Evolutionary conservation across 2,888 invertebrate genomes (phyloP).

Genomic region (Colletes collaris): DNA sequence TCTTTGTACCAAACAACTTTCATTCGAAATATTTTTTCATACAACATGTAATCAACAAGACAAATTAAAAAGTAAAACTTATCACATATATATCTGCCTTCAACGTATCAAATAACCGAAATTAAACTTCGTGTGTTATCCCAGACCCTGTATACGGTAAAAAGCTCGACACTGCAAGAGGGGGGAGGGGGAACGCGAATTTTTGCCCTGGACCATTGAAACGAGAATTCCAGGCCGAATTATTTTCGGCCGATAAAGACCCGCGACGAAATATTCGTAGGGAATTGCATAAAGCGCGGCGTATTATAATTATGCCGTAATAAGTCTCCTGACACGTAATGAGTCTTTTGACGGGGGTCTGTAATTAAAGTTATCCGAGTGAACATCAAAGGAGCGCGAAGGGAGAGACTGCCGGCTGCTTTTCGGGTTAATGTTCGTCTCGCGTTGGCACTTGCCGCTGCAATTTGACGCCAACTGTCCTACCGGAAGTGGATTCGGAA

Average conservation of each 20-base stretch:
- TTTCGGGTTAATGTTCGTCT: slow-evolving; percentile 51
- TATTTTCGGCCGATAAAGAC: not conserved
- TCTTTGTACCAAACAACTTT: no score
- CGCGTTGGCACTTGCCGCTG: slow-evolving; percentile 47
- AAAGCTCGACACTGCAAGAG: no score
- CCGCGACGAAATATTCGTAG: slow-evolving; percentile 2
- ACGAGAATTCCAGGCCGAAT: slow-evolving; percentile 1
- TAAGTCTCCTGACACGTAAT: slow-evolving; percentile 51
- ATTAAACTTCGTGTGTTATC: no score
- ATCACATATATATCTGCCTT: no score
- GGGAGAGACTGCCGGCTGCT: slow-evolving; percentile 1
- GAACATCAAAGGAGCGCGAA: slow-evolving; percentile 40
- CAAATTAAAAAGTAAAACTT: no score
- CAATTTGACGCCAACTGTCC: slow-evolving; percentile 70
- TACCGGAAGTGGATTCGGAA: slow-evolving; percentile 73
- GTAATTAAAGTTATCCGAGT: slow-evolving; percentile 50
- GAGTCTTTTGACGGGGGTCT: slow-evolving; percentile 49
- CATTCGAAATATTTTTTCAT: no score
- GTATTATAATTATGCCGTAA: slow-evolving; percentile 47
- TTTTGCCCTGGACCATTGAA: not conserved
- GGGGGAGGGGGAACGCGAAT: not conserved
- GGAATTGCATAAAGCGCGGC: slow-evolving; percentile 15
- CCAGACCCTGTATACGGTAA: no score
- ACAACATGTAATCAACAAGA: no score
- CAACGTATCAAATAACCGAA: no score